A percentile compares a stretch with the other conserved stretches of the same genome.
Conservation (phyloP, 92 coral and sea anemone species). For the Zoanthus sociatus region DNA sequence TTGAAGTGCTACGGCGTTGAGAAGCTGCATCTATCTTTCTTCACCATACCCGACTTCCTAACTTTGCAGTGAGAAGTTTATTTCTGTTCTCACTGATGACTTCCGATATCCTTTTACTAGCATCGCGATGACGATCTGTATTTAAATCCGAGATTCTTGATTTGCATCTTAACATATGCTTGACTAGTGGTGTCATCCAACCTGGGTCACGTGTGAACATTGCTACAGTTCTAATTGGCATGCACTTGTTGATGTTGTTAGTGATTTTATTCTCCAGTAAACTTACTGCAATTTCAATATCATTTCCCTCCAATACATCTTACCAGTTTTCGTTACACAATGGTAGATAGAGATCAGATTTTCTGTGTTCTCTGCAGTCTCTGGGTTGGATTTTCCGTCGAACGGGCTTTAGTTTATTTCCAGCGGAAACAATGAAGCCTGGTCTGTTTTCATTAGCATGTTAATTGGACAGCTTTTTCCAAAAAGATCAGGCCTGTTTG, state of each 20-base stretch:
- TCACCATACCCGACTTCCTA: slow-evolving; percentile 67
- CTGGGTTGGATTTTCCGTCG: background rate
- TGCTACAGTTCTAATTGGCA: slow-evolving; percentile 59
- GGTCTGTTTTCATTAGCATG: slow-evolving; percentile 43
- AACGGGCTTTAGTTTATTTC: slow-evolving; percentile 21
- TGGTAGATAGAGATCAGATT: background rate
- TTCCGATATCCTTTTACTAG: slow-evolving; percentile 50
- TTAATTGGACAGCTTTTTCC: slow-evolving; percentile 49
- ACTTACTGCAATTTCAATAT: slow-evolving; percentile 44
- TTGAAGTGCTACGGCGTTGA: slow-evolving; percentile 51
- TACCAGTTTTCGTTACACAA: background rate
- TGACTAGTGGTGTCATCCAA: slow-evolving; percentile 63
- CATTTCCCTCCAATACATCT: background rate
- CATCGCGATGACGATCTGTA: slow-evolving; percentile 39
- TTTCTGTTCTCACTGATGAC: slow-evolving; percentile 63
- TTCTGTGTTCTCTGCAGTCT: background rate
- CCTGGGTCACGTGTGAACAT: slow-evolving; percentile 65
- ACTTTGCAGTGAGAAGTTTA: slow-evolving; percentile 30
- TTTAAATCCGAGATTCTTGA: slow-evolving; percentile 56
- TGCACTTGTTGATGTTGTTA: slow-evolving; percentile 39
- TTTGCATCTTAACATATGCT: slow-evolving; percentile 56
- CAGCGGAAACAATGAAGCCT: slow-evolving; percentile 42
- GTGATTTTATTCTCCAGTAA: slow-evolving; percentile 27
- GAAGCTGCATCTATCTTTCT: slow-evolving; percentile 58
- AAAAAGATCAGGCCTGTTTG: slow-evolving; percentile 54